A percentile compares a stretch with the other conserved stretches of the same genome.
These are phyloP conservation scores for Bugula neritina DNA, from an alignment of 2,888 invertebrate genomes.

Conservation along the genomic window DNA sequence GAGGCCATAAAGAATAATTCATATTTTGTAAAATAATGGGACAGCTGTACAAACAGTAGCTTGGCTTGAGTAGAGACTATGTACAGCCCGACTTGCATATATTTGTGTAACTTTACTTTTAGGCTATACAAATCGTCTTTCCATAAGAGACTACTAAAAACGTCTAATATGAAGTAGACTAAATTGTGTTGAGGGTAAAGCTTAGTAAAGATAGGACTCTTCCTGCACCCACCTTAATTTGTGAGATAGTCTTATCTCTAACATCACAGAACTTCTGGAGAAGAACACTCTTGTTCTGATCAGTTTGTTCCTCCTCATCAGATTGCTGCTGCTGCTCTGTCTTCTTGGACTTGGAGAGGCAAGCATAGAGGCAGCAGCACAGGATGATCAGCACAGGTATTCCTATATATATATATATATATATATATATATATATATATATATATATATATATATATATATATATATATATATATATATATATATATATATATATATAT, in stretches of 20 bases:
- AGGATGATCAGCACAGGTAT: constrained; percentile 7
- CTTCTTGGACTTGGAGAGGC: constrained; percentile 14
- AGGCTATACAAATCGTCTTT: too few species aligned
- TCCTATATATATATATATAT: constrained; percentile 2
- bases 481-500: neutral
- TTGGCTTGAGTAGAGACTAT: too few species aligned
- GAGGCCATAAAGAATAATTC: too few species aligned
- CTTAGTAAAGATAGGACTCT: too few species aligned
- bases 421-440: neutral
- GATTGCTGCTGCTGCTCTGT: neutral
- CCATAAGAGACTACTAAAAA: too few species aligned
- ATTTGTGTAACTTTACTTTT: too few species aligned
- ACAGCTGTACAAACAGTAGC: too few species aligned
- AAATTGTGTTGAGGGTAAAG: too few species aligned
- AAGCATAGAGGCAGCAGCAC: constrained; percentile 18
- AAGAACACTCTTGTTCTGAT: neutral
- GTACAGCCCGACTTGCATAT: too few species aligned
- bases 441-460: neutral
- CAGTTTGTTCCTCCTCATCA: neutral
- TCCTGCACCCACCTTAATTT: neutral
- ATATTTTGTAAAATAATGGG: too few species aligned
- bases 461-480: neutral
- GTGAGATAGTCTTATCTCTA: neutral
- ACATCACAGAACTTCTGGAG: constrained; percentile 25
- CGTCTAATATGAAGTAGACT: too few species aligned